Base-by-base conservation (phyloP, 2,888 invertebrate genomes). In the Tetheella fluctuosa region DNA sequence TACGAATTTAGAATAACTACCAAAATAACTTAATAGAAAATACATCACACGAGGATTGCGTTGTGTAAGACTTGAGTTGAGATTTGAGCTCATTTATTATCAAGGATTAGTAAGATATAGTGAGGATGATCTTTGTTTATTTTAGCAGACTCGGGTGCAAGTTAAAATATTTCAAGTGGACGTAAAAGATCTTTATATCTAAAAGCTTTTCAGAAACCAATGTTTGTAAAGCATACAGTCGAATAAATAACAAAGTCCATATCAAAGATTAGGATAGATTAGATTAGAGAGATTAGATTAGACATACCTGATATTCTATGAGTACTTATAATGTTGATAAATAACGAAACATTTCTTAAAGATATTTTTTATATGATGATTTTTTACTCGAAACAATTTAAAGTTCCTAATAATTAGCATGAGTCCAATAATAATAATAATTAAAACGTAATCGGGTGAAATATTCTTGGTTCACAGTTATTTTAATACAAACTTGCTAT, bases 1-100 rank as follows among this genome's bases (percentile, higher is more conserved):
- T 13, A 53, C 23, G 20, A 10, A 55, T 55, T 55, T 55, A 20
- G 34, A 34, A 20, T 37, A 20, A 20, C 55, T 20, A 34, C 55
- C 23, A 34, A 55, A 55, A 54, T 30, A 30, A 23, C 20, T 8
- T 8, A 28, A 3, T n/a, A 20, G 48, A 20, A 48, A 48, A 48
- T 48, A 48, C 48, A 48, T 48, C 48, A 17, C 48, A 10, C 17
- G 7, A 48, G 48, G 48, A 20, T 48, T 48, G n/a, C 7, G 17
- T 48, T 8, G n/a, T 1, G 8, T 7, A n/a, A n/a, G 17, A 48
- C 39, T 39, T 13, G 17, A 48, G 20, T 48, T 17, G 42, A 17
- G 42, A 20, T 3, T 48, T 48, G 7, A 48, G 2, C 20, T 48
- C 42, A 20, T 20, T 48, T 8, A 48, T 48, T 48, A 20, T 20